A percentile compares a stretch with the other conserved stretches of the same genome.
Evolutionary conservation across 2,797 vertebrate species (phyloP).

Genomic region (Naso thynnoides): DNA sequence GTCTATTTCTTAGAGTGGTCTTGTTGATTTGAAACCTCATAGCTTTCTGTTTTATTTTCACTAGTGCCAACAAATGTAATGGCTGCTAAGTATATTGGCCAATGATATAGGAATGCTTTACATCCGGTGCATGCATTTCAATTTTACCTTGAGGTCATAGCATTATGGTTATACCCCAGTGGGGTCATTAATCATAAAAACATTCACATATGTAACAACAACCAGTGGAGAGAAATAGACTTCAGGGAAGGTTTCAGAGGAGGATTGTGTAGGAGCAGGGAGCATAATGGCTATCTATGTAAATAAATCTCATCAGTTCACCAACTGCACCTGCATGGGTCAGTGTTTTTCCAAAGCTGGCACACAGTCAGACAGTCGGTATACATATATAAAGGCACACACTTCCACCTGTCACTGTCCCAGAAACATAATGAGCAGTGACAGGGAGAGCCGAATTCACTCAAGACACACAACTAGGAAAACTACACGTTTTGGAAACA

Average conservation of each 20-base stretch:
- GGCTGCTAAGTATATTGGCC: constrained; percentile 83
- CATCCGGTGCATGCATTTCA: constrained; percentile 82
- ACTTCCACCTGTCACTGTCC: constrained; percentile 53
- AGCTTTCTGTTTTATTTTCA: constrained; percentile 77
- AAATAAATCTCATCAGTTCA: constrained; percentile 60
- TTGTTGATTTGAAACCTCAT: constrained; percentile 81
- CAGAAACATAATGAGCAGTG: constrained; percentile 65
- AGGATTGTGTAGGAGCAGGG: constrained; percentile 49
- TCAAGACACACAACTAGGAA: constrained; percentile 47
- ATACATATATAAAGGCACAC: constrained; percentile 36
- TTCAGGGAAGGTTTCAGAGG: constrained; percentile 54
- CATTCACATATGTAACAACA: constrained; percentile 73
- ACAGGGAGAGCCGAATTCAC: constrained; percentile 55
- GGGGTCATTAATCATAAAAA: constrained; percentile 82
- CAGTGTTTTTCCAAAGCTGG: constrained; percentile 44
- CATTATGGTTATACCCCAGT: constrained; percentile 70
- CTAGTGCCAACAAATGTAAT: constrained; percentile 81
- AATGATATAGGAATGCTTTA: constrained; percentile 81
- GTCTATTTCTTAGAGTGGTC: constrained; percentile 82
- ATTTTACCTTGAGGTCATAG: constrained; percentile 81
- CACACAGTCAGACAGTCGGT: constrained; percentile 29
- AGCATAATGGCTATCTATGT: constrained; percentile 51
- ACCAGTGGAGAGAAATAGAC: constrained; percentile 57
- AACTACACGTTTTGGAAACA: constrained; percentile 53
- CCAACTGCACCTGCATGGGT: constrained; percentile 47